Conservation (phyloP, 2,113 vertebrate genomes). For the Heterotilapia buettikoferi region DNA sequence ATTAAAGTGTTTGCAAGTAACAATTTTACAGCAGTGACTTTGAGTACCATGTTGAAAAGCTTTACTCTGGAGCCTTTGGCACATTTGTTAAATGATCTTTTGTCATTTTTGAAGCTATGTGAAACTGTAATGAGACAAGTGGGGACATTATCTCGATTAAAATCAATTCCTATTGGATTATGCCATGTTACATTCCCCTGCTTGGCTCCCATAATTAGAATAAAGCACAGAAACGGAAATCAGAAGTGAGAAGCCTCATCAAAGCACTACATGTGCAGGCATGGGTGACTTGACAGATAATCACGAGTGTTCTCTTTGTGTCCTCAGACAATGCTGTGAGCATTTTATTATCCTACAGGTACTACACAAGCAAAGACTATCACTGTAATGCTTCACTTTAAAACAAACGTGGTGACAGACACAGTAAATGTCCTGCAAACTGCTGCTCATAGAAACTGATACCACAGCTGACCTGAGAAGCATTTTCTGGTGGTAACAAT, state of each 20-base stretch:
- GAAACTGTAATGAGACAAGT: constrained; percentile 44
- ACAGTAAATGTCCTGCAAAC: background rate
- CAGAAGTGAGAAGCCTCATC: background rate
- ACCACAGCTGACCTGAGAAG: background rate
- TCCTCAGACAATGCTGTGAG: background rate
- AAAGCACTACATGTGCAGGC: background rate
- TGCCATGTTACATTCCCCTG: background rate
- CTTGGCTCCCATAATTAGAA: constrained; percentile 17
- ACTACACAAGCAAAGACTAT: background rate
- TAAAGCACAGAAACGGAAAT: background rate
- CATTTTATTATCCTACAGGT: background rate
- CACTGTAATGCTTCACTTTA: background rate
- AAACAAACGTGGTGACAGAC: background rate
- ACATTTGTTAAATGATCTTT: constrained; percentile 48
- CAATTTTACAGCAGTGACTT: background rate
- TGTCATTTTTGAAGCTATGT: constrained; percentile 32
- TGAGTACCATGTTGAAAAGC: background rate
- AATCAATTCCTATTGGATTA: constrained; percentile 70
- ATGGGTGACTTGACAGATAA: background rate
- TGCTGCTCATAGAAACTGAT: background rate
- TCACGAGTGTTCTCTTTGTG: background rate
- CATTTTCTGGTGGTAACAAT: background rate
- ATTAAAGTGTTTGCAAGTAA: background rate
- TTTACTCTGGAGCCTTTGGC: background rate
- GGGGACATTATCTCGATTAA: constrained; percentile 67